These are phyloP conservation scores for Mythimna lalbum DNA, from an alignment of 2,888 invertebrate species.

Conservation along the genomic window DNA sequence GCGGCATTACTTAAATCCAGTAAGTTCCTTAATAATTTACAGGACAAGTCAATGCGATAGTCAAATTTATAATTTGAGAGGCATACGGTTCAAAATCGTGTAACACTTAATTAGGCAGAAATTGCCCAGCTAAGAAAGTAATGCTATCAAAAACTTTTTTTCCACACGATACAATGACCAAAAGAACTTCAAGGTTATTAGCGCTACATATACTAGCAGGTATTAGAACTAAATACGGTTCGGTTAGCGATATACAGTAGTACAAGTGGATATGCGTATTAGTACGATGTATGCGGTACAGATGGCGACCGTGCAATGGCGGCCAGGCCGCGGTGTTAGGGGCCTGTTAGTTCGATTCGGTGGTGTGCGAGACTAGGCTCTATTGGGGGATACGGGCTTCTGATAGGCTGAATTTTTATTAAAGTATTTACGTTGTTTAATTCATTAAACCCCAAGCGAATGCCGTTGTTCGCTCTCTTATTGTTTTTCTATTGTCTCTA, in stretches of 20 bases:
- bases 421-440: no score
- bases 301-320: conserved; percentile 76
- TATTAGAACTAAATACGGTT: conserved; percentile 46
- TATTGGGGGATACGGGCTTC: conserved; percentile 3
- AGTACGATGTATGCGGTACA: conserved; percentile 58
- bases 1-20: background rate
- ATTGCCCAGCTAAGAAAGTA: background rate
- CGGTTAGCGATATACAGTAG: conserved; percentile 55
- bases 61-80: background rate
- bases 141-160: background rate
- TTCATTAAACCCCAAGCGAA: background rate
- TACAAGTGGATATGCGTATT: conserved; percentile 54
- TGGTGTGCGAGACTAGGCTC: conserved; percentile 43
- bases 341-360: conserved; percentile 65
- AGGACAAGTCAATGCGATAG: background rate
- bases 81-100: background rate
- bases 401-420: background rate
- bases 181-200: background rate
- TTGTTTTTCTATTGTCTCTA: no score
- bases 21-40: background rate
- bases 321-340: conserved; percentile 63
- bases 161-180: conserved; percentile 26
- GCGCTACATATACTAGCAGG: conserved; percentile 39
- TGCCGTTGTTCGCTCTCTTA: no score
- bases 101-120: no score